Base-by-base conservation (phyloP, 2,888 invertebrate genomes). In the Lottia scabra region DNA sequence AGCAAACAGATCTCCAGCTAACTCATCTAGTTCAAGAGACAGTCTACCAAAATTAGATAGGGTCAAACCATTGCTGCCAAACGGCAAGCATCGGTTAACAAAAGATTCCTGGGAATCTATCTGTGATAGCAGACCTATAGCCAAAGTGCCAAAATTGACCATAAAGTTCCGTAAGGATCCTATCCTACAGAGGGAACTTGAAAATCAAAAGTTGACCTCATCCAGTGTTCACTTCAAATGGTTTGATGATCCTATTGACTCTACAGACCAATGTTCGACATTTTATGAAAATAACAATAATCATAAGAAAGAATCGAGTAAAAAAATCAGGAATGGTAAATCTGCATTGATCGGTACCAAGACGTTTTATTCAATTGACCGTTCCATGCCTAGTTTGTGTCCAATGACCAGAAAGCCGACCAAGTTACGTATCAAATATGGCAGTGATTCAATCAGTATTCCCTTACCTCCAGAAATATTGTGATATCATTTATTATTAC, bases 121-220 rank as follows among this genome's bases (percentile, higher is more conserved):
- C 46, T 64, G 70, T 64, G 64, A 68, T 30, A 65, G 72, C 64
- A 30, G 71, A 10, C 69, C 75, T 26, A 48, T 27, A 48, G 76
- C 76, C 38, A 77, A 78, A 56, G 76, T 81, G 65, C 83, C 83
- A 12, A 82, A 81, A 68, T 75, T 83, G 23, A 84, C 83, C 13
- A 81, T 84, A 19, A 79, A 80, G 43, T 81, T 83, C 80, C 80
- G 77, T 12, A 73, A 76, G 46, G 82, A 84, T 67, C 82, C 81
- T 15, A 79, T 81, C 6, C 71, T 83, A 12, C 73, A 81, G 72
- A 77, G 81, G 65, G 78, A 81, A 65, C 71, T 81, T 15, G 71
- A 75, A 19, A 73, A 67, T 45, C 78, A 79, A 56, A 75, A 75
- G 26, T 68, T 68, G 56, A 72, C 73, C 19, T 75, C 75, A 15